These are phyloP conservation scores for Eulacestoma nigropectus DNA, from an alignment of 2,113 vertebrate genomes.

Conservation along the genomic window DNA sequence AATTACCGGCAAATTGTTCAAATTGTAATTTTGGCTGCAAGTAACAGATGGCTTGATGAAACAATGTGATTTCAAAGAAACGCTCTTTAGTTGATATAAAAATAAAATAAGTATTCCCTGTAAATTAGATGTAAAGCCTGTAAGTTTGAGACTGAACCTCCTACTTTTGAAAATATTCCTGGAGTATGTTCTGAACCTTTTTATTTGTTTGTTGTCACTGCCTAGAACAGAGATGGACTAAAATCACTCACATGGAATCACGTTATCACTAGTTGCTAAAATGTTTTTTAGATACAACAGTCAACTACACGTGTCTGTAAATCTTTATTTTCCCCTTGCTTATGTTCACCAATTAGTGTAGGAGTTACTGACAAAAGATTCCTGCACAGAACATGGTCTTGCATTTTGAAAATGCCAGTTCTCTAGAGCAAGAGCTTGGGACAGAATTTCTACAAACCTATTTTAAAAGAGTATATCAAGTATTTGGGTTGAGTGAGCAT, in stretches of 20 bases:
- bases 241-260: neutral
- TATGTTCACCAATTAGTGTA: neutral
- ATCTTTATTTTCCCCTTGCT: neutral
- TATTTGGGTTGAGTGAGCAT: neutral
- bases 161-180: neutral
- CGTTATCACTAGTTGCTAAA: neutral
- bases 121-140: neutral
- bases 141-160: neutral
- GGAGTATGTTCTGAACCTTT: neutral
- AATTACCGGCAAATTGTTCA: neutral
- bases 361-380: neutral
- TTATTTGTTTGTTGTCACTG: neutral
- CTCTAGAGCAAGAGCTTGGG: neutral
- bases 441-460: neutral
- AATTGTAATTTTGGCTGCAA: neutral
- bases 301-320: neutral
- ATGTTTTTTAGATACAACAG: neutral
- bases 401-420: neutral
- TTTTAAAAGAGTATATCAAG: neutral
- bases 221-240: neutral
- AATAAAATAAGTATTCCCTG: neutral
- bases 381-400: neutral
- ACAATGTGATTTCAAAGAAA: constrained; percentile 12
- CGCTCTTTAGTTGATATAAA: neutral
- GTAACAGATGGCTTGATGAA: constrained; percentile 14